Base-by-base conservation (phyloP, 2,888 invertebrate species). In the Lithophane semibrunnea region DNA sequence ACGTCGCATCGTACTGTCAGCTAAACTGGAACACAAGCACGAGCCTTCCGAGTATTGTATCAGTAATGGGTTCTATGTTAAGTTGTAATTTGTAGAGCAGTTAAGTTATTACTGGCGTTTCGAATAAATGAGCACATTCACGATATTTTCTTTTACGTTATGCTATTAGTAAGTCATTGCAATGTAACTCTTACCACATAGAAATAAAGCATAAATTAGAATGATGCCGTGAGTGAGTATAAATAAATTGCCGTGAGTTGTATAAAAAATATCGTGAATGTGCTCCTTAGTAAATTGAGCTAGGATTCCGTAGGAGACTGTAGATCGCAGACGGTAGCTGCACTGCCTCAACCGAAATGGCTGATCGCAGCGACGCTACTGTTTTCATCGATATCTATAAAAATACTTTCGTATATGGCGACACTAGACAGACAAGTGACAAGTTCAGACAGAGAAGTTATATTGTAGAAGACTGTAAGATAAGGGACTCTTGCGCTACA, bases 21-120 rank as follows among this genome's bases (percentile, higher is more conserved):
- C 85, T 0, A 84, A 76, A 64, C 16, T 83, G 60, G 85, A 85
- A 0, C 90, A 90, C 37, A 80, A 73, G 21, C 90, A 90, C 29
- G 60, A 61, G 21, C 85, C 83, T 0, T 84, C 86, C 3, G 64
- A 73, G 29, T 88, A 70, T 54, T 70, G 86, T 5, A 86, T 89
- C 42, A 80, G 73, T 52, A 71, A 88, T 37, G 89, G 89, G 1
- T 69, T 82, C 13, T 80, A 78, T 72, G 73, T 85, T 21, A 84
- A 84, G 42, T 74, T 82, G 63, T 81, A 81, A 79, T 44, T 42
- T 78, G n/a, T 49, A 44, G n/a, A 2, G 7, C 37, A 64, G 7
- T 42, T 49, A 18, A n/a, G 13, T 29, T 42, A 12, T 49, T 29
- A 29, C 3, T 24, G 13, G 21, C 29, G 44, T 44, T 56, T 47